Evolutionary conservation across 2,113 vertebrate species (phyloP).

Genomic region (Sylvietta virens): DNA sequence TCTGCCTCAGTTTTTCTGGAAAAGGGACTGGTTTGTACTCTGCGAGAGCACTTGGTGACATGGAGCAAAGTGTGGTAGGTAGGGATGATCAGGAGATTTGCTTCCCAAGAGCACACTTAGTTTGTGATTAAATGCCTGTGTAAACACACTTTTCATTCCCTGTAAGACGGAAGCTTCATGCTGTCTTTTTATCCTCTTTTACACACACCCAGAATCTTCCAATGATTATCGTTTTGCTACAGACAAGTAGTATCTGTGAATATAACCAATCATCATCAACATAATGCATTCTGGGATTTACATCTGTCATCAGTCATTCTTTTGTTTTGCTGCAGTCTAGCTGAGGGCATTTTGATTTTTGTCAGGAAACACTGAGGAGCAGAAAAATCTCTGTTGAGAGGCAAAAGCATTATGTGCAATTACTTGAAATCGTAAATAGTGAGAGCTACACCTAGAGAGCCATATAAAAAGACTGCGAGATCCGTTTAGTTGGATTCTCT

Average conservation of each 20-base stretch:
- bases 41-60: neutral
- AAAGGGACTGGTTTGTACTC: neutral
- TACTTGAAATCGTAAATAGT: neutral
- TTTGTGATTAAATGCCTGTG: neutral
- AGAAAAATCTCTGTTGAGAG: neutral
- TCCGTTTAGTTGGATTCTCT: neutral
- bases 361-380: neutral
- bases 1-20: neutral
- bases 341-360: neutral
- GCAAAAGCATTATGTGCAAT: neutral
- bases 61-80: neutral
- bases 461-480: neutral
- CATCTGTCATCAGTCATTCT: neutral
- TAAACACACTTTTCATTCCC: neutral
- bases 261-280: neutral
- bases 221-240: neutral
- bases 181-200: neutral
- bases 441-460: neutral
- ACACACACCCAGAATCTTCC: neutral
- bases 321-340: neutral
- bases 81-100: neutral
- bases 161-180: accelerated
- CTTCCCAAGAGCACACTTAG: neutral
- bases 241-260: neutral
- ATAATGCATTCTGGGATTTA: neutral